phyloP scores from a whole-genome alignment of 2,888 invertebrate species.

The Pachydiplax longipennis region DNA sequence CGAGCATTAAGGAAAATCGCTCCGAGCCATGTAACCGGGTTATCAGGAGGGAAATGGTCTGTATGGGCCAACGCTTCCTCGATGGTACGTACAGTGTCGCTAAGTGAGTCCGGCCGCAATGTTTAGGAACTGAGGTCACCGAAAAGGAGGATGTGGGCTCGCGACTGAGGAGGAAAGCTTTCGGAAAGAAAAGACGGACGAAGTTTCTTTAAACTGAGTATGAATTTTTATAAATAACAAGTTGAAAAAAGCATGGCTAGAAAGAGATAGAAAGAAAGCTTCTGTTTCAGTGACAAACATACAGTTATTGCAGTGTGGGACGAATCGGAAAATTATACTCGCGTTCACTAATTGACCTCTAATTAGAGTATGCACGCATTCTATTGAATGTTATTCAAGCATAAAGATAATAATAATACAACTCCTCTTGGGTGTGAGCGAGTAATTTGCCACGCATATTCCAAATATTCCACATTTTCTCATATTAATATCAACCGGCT shows the following conservation, averaged over 20 bases:
- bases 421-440: too few relatives aligned
- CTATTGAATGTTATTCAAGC: too few relatives aligned
- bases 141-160: background rate
- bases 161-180: background rate
- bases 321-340: too few relatives aligned
- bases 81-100: background rate
- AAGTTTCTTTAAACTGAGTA: background rate
- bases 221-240: background rate
- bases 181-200: background rate
- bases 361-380: too few relatives aligned
- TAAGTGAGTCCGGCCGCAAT: background rate
- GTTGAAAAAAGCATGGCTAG: background rate
- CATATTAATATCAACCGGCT: too few relatives aligned
- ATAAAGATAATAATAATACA: too few relatives aligned
- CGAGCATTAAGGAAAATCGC: background rate
- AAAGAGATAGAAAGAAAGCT: too few relatives aligned
- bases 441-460: too few relatives aligned
- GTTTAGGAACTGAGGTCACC: background rate
- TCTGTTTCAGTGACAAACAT: too few relatives aligned
- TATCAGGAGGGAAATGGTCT: background rate
- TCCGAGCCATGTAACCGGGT: background rate
- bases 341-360: too few relatives aligned
- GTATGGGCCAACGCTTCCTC: background rate
- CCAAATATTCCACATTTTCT: too few relatives aligned
- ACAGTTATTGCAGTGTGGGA: background rate